These are phyloP conservation scores for Acanthisitta chloris DNA, from an alignment of 2,113 vertebrate species.

Conservation along the genomic window DNA sequence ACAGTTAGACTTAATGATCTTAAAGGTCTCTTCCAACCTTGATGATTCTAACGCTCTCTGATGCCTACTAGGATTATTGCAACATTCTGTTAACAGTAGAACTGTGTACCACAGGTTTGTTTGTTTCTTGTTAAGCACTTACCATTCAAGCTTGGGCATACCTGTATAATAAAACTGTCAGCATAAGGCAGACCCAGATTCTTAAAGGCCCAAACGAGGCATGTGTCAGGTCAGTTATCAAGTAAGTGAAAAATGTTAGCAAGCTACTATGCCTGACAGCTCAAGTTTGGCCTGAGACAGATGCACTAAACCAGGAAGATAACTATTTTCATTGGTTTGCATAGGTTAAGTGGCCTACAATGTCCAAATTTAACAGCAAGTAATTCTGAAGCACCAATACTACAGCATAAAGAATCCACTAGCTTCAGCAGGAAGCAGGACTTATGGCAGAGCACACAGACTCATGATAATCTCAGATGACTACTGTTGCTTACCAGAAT, in stretches of 20 bases:
- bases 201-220: not conserved
- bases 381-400: not conserved
- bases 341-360: not conserved
- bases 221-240: not conserved
- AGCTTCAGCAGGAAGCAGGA: too few relatives aligned
- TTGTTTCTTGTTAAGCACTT: not conserved
- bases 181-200: not conserved
- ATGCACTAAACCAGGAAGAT: not conserved
- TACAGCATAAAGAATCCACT: not conserved
- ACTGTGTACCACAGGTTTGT: not conserved
- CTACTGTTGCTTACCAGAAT: not conserved
- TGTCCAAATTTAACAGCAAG: not conserved
- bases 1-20: too few relatives aligned
- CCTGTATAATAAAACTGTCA: not conserved
- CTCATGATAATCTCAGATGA: not conserved
- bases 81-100: not conserved
- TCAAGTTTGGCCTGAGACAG: not conserved
- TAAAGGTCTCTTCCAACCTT: too few relatives aligned
- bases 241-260: not conserved
- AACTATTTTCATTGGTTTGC: not conserved
- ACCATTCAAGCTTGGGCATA: not conserved
- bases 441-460: not conserved
- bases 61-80: not conserved
- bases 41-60: too few relatives aligned
- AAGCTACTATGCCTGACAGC: not conserved